Base-by-base conservation (phyloP, 2,797 vertebrate genomes). In the Ambastaia sidthimunki region DNA sequence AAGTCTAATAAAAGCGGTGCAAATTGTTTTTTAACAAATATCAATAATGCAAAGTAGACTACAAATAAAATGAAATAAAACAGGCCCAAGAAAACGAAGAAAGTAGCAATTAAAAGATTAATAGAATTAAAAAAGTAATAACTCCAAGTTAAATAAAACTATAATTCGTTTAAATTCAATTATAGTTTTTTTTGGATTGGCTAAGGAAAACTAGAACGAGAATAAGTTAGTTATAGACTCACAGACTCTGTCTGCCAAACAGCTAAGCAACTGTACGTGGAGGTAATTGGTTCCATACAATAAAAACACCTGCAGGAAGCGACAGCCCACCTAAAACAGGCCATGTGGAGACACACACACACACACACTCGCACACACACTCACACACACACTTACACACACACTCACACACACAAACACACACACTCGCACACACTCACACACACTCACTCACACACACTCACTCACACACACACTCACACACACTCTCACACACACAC, bases 201-300 rank as follows among this genome's bases (percentile, higher is more conserved):
- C 10, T 60, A 13, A 60, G 3, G 3, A 25, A 28, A 25, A 60
- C 3, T 25, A 6, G 3, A 25, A 5, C 2, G 2, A 57, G 19
- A 57, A 12, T 21, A 23, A 59, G 21, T 59, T 25, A 59, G 55
- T 25, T 59, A 23, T 25, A 7, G 13, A 60, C 12, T 16, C 13
- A 13, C 12, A 60, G 57, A 25, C 18, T 60, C 37, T 52, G 48
- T 15, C 18, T 84, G 76, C 68, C 76, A 72, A 76, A 48, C 21
- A 11, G 28, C 19, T 67, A 74, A 80, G 48, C 48, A 74, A 57
- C 81, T 76, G 74, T 73, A 80, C 62, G 71, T 63, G 15, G 47
- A 63, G 63, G 25, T 80, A 80, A 85, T 82, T 85, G 52, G 37
- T 76, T 80, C 80, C 80, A 62, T 82, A 76, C 68, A 80, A 76